Percentiles rank a stretch among this genome's conserved stretches.
phyloP scores from a whole-genome alignment of 2,113 vertebrate genomes.

The Myiozetetes cayanensis region DNA sequence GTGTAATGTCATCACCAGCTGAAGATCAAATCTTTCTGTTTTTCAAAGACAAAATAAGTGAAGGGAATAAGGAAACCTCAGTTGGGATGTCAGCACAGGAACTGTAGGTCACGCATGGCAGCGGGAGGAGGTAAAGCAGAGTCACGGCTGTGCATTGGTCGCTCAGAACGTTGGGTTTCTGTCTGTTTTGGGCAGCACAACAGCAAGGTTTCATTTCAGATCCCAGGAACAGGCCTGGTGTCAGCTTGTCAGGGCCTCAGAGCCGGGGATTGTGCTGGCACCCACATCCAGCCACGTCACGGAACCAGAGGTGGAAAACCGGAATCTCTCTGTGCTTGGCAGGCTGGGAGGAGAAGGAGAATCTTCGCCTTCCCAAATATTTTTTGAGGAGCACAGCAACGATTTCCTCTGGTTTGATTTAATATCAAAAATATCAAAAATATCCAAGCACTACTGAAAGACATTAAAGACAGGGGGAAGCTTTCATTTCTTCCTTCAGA shows the following conservation, averaged over 20 bases:
- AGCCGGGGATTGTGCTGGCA: background rate
- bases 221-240: background rate
- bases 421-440: background rate
- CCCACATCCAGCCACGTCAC: background rate
- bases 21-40: background rate
- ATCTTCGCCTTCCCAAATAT: background rate
- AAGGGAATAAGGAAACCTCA: background rate
- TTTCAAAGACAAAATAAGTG: background rate
- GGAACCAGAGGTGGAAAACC: background rate
- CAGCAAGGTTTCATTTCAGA: background rate
- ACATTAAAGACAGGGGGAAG: background rate
- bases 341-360: background rate
- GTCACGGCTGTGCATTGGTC: background rate
- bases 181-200: background rate
- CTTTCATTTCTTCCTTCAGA: background rate
- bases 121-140: background rate
- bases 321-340: background rate
- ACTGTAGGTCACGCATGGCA: background rate
- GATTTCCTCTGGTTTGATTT: background rate
- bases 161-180: background rate
- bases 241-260: background rate
- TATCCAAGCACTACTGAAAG: background rate
- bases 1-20: background rate
- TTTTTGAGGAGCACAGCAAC: background rate
- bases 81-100: background rate